phyloP scores from a whole-genome alignment of 1,140 invertebrate species.

The Parasteatoda tepidariorum region DNA sequence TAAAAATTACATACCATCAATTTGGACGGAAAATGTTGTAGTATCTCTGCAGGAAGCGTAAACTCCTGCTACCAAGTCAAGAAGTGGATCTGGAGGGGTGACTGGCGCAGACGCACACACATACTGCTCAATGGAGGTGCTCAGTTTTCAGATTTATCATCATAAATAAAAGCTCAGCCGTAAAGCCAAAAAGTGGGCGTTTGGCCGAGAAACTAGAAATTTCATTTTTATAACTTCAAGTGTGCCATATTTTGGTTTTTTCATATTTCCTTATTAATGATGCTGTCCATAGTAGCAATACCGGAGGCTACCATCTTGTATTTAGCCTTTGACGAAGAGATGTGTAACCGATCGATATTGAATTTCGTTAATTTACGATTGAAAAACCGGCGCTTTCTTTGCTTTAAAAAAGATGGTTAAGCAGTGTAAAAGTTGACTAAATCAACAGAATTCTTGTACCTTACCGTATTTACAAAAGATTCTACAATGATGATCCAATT shows the following conservation, averaged over 20 bases:
- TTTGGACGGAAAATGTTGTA: not conserved
- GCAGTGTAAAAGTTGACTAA: not conserved
- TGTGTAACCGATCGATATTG: constrained; percentile 48
- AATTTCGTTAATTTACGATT: constrained; percentile 50
- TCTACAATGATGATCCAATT: constrained; percentile 48
- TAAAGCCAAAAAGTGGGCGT: constrained; percentile 61
- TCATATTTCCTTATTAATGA: constrained; percentile 17
- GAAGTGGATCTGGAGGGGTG: constrained; percentile 33
- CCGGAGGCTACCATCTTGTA: constrained; percentile 17
- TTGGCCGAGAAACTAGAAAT: constrained; percentile 20
- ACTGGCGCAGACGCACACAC: constrained; percentile 59
- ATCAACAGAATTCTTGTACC: not conserved
- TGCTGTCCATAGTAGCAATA: constrained; percentile 20
- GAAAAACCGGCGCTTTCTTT: constrained; percentile 59
- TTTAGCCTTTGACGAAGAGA: constrained; percentile 43
- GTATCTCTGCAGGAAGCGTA: not conserved
- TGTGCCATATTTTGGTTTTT: not conserved
- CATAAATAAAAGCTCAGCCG: constrained; percentile 60
- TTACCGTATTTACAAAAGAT: not conserved
- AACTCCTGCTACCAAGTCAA: constrained; percentile 16
- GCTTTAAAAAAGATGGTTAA: constrained; percentile 58
- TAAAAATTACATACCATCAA: constrained; percentile 39
- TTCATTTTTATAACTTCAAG: constrained; percentile 25
- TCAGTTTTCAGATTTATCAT: constrained; percentile 61
- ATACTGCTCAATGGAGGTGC: constrained; percentile 61